A percentile compares a stretch with the other conserved stretches of the same genome.
These are phyloP conservation scores for Drosophila paranaensis DNA, from an alignment of 2,888 invertebrate genomes.

Conservation along the genomic window DNA sequence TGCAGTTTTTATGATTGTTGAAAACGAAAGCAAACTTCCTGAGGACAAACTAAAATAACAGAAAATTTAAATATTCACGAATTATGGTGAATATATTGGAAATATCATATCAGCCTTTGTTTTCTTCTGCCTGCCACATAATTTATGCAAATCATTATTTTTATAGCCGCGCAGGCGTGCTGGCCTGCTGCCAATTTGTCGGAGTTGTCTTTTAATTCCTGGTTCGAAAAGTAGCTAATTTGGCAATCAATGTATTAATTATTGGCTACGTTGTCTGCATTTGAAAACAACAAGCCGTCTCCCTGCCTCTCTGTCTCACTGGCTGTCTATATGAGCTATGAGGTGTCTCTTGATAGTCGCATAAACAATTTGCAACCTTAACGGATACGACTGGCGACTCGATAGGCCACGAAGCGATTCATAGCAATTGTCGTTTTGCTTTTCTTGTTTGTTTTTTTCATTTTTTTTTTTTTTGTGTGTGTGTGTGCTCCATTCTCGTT, in stretches of 20 bases:
- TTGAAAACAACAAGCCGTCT: conserved; percentile 24
- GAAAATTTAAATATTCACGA: not conserved
- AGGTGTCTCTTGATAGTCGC: conserved; percentile 72
- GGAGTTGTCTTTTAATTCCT: conserved; percentile 28
- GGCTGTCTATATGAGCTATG: conserved; percentile 42
- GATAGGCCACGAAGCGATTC: conserved; percentile 31
- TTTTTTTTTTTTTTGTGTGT: no score
- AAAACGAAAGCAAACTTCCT: not conserved
- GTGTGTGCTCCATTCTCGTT: conserved; percentile 21
- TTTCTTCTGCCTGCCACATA: not conserved
- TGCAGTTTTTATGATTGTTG: conserved; percentile 17
- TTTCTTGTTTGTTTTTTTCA: conserved; percentile 16
- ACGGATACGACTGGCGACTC: conserved; percentile 32
- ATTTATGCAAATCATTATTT: conserved; percentile 8
- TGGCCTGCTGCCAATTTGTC: conserved; percentile 29
- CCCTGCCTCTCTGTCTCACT: conserved; percentile 1
- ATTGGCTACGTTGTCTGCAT: conserved; percentile 81
- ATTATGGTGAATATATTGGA: no score
- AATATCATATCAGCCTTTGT: not conserved
- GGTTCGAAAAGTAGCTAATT: conserved; percentile 44
- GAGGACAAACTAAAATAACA: not conserved
- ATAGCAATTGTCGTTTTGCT: conserved; percentile 65
- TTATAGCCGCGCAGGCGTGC: not conserved
- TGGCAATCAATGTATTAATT: conserved; percentile 68
- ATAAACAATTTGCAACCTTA: conserved; percentile 60